A percentile compares a stretch with the other conserved stretches of the same genome.
Conservation (phyloP, 2,888 invertebrate species). For the Synergus laeviventris region DNA sequence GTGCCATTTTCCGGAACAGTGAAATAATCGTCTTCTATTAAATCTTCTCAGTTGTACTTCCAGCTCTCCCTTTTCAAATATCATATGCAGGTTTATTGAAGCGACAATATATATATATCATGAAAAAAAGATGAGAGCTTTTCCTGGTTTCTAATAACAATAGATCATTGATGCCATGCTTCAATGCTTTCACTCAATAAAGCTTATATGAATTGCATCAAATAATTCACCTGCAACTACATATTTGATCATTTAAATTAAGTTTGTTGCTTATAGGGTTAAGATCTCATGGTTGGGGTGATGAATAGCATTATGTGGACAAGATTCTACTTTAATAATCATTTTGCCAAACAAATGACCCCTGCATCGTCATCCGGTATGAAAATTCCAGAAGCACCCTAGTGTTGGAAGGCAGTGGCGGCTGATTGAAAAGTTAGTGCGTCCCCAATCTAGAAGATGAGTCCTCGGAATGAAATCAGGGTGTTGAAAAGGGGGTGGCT, state of each 20-base stretch:
- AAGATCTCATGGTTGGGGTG: background rate
- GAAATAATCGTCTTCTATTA: slow-evolving; percentile 60
- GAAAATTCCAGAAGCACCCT: slow-evolving; percentile 26
- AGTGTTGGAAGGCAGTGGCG: slow-evolving; percentile 52
- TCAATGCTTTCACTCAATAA: background rate
- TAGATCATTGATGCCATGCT: background rate
- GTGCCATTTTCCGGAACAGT: slow-evolving; percentile 62
- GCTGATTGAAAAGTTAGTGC: slow-evolving; percentile 72
- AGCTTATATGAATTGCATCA: background rate
- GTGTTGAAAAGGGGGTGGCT: slow-evolving; percentile 52
- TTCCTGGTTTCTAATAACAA: background rate
- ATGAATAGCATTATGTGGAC: slow-evolving; percentile 24
- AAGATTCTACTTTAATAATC: slow-evolving; percentile 30
- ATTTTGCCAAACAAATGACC: slow-evolving; percentile 32
- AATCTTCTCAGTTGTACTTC: slow-evolving; percentile 19
- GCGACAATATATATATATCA: slow-evolving; percentile 1
- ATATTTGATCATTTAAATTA: no score
- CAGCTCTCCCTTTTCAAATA: slow-evolving; percentile 12
- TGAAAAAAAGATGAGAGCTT: slow-evolving; percentile 36
- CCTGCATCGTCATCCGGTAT: slow-evolving; percentile 24
- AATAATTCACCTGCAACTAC: no score
- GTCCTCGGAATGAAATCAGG: slow-evolving; percentile 69
- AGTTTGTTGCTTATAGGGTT: background rate
- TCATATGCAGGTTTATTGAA: slow-evolving; percentile 12
- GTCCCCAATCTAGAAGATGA: slow-evolving; percentile 70